Base-by-base conservation (phyloP, 2,113 vertebrate genomes). In the Rhea pennata region DNA sequence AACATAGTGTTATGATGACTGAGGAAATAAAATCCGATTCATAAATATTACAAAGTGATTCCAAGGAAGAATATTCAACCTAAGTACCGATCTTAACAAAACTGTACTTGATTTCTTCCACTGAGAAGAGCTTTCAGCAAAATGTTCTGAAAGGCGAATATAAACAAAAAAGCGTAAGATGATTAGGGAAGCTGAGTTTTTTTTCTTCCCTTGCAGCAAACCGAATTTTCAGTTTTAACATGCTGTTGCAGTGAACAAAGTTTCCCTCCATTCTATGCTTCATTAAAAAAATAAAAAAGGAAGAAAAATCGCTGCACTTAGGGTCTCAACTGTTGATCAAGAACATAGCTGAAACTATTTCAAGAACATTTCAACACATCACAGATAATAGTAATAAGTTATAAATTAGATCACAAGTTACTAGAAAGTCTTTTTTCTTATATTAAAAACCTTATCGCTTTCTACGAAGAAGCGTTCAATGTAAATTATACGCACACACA, bases 1-100 rank as follows among this genome's bases (percentile, higher is more conserved):
- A 96, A 97, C 95, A 96, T 67, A 95, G 74, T 74, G 93, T 94
- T 93, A 89, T 74, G 78, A 73, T 93, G 91, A 88, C 61, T 94
- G 77, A 92, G 51, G 84, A 96, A 96, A 95, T 81, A 95, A 51
- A 95, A 91, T 80, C 82, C 50, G 40, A 39, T 95, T 96, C 88
- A 87, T 95, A 96, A 97, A 93, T 85, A 96, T 56, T 90, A 91
- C 67, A 72, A 64, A 64, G 66, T 82, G 2, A 92, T 95, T 95
- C 71, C 84, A 83, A 48, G 58, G 70, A 83, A 79, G 64, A 96
- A 94, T 84, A 84, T 85, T 95, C 74, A 91, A 29, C 27, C 2
- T 29, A 76, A 89, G 50, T 22, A 39, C n/a, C 16, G 46, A 71
- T 80, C 91, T 77, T 76, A 85, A 81, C 36, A 36, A 36, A 36